A percentile compares a stretch with the other conserved stretches of the same genome.
Conservation (phyloP, 1,140 invertebrate species). For the Neuroterus valhalla region DNA sequence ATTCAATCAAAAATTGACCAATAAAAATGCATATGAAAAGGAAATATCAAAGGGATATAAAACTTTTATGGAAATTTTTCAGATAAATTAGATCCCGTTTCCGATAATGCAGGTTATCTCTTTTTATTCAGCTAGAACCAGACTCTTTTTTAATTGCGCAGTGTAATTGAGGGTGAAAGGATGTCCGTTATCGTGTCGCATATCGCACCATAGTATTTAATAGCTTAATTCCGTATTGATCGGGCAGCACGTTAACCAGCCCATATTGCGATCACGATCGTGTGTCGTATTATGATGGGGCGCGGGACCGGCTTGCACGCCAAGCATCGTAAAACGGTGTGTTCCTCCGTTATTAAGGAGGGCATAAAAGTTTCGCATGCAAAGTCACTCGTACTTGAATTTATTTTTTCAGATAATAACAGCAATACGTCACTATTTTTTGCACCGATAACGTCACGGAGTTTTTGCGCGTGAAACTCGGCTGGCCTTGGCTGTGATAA, state of each 20-base stretch:
- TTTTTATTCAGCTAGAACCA: too few relatives aligned
- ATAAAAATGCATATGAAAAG: too few relatives aligned
- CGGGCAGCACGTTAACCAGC: constrained; percentile 49
- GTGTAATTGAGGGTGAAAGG: constrained; percentile 50
- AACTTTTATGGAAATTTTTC: too few relatives aligned
- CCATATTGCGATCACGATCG: constrained; percentile 59
- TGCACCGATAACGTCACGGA: constrained; percentile 1
- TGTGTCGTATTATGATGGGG: constrained; percentile 51
- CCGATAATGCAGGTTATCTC: too few relatives aligned
- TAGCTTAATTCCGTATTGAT: constrained; percentile 66
- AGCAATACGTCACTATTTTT: constrained; percentile 6
- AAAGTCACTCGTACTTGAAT: constrained; percentile 49
- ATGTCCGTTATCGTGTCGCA: constrained; percentile 50
- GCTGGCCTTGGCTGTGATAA: background rate
- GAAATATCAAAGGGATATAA: too few relatives aligned
- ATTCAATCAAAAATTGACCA: too few relatives aligned
- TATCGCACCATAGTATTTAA: constrained; percentile 59
- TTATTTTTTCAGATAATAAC: constrained; percentile 42
- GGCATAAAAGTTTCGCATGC: constrained; percentile 47
- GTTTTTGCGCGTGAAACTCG: constrained; percentile 2
- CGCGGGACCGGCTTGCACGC: constrained; percentile 49
- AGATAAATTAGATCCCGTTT: too few relatives aligned
- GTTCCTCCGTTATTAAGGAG: constrained; percentile 50
- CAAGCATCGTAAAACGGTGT: constrained; percentile 55
- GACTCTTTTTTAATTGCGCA: too few relatives aligned